A percentile compares a stretch with the other conserved stretches of the same genome.
Evolutionary conservation across 2,888 invertebrate genomes (phyloP).

Genomic region (Drosophila imparisetae): DNA sequence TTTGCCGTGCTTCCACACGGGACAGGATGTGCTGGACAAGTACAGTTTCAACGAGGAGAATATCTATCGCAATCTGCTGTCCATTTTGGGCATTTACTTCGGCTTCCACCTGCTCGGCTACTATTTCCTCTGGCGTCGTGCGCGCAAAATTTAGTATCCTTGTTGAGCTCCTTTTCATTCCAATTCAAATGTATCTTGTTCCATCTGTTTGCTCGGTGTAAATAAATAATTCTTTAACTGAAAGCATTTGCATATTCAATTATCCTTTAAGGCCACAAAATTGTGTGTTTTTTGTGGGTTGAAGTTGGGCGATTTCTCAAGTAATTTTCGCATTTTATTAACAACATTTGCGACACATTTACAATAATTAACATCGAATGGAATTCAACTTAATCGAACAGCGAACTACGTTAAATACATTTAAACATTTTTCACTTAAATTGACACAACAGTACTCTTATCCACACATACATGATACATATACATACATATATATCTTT

Average conservation of each 20-base stretch:
- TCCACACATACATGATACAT: constrained; percentile 16
- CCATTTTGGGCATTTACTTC: constrained; percentile 88
- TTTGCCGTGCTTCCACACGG: constrained; percentile 90
- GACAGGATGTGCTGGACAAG: constrained; percentile 89
- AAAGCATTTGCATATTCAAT: constrained; percentile 18
- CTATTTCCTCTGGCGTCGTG: constrained; percentile 88
- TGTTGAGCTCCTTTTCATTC: background rate
- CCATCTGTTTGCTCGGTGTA: constrained; percentile 36
- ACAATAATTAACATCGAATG: constrained; percentile 52
- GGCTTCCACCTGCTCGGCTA: constrained; percentile 90
- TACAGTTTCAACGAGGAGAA: constrained; percentile 89
- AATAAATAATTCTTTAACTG: constrained; percentile 41
- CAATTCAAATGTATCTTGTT: constrained; percentile 7
- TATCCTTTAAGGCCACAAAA: background rate
- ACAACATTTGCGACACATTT: constrained; percentile 62
- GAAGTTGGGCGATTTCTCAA: constrained; percentile 20
- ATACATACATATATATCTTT: background rate
- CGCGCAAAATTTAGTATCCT: constrained; percentile 85
- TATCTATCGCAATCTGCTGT: constrained; percentile 88
- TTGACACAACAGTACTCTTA: constrained; percentile 57
- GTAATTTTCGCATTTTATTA: constrained; percentile 60
- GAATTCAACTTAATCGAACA: constrained; percentile 45
- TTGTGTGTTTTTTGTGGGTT: background rate
- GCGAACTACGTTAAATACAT: constrained; percentile 47
- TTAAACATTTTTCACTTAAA: constrained; percentile 52